These are phyloP conservation scores for Himalopsyche tibetana DNA, from an alignment of 2,888 invertebrate genomes.

Conservation along the genomic window DNA sequence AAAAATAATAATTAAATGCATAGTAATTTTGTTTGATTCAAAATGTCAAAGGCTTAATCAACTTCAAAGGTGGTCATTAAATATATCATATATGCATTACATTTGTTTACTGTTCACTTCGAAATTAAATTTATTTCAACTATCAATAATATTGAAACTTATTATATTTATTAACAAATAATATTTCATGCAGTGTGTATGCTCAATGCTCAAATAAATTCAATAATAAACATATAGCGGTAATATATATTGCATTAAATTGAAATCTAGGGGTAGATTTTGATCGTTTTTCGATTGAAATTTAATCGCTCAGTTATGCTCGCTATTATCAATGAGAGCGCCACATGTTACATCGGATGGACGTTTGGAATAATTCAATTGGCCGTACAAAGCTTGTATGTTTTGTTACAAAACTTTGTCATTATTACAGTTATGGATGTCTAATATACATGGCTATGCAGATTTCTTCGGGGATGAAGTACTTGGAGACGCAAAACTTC, in stretches of 20 bases:
- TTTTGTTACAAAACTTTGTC: conserved; percentile 46
- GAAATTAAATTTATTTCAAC: not conserved
- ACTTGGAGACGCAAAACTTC: conserved; percentile 89
- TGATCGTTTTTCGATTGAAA: not conserved
- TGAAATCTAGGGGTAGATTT: not conserved
- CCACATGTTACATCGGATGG: conserved; percentile 11
- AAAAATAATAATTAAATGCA: too few relatives aligned
- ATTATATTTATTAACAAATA: not conserved
- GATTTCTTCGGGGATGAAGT: conserved; percentile 93
- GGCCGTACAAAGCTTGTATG: not conserved
- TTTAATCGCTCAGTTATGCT: conserved; percentile 9
- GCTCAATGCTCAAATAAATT: not conserved
- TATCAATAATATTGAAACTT: not conserved
- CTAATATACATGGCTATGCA: conserved; percentile 91
- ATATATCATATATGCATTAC: not conserved
- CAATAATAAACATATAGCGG: not conserved
- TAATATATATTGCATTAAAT: not conserved
- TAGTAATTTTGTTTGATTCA: not conserved
- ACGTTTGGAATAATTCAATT: conserved; percentile 45
- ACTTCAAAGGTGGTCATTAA: not conserved
- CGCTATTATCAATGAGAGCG: not conserved
- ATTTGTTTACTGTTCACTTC: not conserved
- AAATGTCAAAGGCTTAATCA: not conserved
- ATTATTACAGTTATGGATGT: conserved; percentile 84
- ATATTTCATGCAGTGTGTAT: not conserved